phyloP scores from a whole-genome alignment of 2,113 vertebrate genomes.

The Erythrolamprus reginae region DNA sequence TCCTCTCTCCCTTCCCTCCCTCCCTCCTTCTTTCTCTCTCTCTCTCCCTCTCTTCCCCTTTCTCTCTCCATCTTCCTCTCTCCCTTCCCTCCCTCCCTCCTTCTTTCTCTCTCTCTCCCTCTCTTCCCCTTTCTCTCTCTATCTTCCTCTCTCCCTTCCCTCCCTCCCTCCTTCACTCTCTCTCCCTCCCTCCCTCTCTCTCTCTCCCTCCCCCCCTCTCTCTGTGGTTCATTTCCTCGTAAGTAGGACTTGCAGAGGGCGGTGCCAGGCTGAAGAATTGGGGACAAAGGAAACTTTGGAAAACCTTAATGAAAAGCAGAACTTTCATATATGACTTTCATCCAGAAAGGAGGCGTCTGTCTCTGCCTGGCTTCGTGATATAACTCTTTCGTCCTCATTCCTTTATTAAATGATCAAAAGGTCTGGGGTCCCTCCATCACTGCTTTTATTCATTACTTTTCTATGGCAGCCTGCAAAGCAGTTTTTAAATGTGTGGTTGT shows the following conservation, averaged over 20 bases:
- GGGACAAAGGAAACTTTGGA: neutral
- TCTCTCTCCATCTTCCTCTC: too few species aligned
- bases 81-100: too few species aligned
- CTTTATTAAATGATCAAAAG: neutral
- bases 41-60: too few species aligned
- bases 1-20: too few species aligned
- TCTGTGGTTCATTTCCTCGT: neutral
- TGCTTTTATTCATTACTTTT: neutral
- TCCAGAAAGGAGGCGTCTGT: neutral
- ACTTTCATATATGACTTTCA: neutral
- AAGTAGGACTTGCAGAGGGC: neutral
- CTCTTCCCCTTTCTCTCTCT: too few species aligned
- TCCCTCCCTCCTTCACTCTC: too few species aligned
- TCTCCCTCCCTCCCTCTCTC: too few species aligned
- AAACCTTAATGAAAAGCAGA: neutral
- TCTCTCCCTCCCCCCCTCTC: too few species aligned
- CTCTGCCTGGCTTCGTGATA: slow-evolving; percentile 12
- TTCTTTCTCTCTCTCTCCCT: too few species aligned
- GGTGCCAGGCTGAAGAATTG: rapidly evolving
- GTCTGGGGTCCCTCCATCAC: neutral
- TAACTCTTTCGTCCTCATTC: slow-evolving; percentile 15
- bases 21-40: too few species aligned
- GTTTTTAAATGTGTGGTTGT: neutral
- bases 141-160: neutral
- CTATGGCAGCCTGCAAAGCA: neutral